Conservation (phyloP, 1,140 invertebrate species). For the Drosophila pruinosa region DNA sequence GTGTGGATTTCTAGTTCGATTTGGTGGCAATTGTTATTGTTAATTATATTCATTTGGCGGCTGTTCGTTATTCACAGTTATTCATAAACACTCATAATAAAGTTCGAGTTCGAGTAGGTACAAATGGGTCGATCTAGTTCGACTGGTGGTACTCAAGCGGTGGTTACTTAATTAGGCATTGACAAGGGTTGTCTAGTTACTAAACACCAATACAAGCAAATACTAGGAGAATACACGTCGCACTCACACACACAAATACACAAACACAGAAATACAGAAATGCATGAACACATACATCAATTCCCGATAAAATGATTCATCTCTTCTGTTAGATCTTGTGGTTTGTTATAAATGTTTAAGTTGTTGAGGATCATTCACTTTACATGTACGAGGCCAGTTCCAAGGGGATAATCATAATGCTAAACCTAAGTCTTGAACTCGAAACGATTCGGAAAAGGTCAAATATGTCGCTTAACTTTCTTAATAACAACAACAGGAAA, state of each 20-base stretch:
- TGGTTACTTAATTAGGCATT: constrained; percentile 6
- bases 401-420: too few relatives aligned
- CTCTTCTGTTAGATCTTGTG: neutral
- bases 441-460: too few relatives aligned
- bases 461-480: too few relatives aligned
- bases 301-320: neutral
- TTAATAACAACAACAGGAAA: too few relatives aligned
- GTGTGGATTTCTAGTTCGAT: neutral
- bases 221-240: neutral
- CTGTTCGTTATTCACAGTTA: neutral
- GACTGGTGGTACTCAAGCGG: constrained; percentile 25
- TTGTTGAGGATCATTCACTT: neutral
- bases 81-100: neutral
- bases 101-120: constrained; percentile 3
- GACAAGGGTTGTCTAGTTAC: neutral
- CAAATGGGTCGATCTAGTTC: constrained; percentile 2
- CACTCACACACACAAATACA: neutral
- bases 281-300: neutral
- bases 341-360: neutral
- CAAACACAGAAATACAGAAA: neutral
- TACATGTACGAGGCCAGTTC: neutral
- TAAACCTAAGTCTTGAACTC: too few relatives aligned
- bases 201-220: too few relatives aligned
- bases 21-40: neutral
- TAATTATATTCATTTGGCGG: neutral